Conservation (phyloP, 2,888 invertebrate genomes). For the Agrochola macilenta region DNA sequence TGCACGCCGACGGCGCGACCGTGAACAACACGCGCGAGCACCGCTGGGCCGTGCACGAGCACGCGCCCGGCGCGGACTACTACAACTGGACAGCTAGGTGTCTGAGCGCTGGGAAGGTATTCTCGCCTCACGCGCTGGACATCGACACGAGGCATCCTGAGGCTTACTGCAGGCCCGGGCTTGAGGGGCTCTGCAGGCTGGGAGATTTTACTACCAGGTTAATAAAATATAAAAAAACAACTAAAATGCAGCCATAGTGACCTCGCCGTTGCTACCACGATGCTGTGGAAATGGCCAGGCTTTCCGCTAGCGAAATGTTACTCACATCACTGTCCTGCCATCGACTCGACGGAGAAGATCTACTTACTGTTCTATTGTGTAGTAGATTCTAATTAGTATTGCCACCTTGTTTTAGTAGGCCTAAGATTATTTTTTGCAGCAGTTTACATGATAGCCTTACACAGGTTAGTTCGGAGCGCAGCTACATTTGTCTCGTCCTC, state of each 20-base stretch:
- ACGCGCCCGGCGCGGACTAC: conserved; percentile 95
- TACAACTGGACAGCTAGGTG: conserved; percentile 97
- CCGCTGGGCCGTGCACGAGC: conserved; percentile 96
- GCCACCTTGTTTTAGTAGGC: background rate
- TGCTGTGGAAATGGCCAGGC: too few relatives aligned
- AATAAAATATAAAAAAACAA: too few relatives aligned
- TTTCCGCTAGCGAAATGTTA: too few relatives aligned
- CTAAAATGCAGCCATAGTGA: too few relatives aligned
- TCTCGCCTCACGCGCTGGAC: conserved; percentile 94
- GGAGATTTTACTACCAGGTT: conserved; percentile 94
- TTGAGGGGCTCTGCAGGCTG: conserved; percentile 92
- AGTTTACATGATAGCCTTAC: background rate
- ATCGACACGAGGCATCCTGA: conserved; percentile 91
- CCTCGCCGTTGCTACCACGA: too few relatives aligned
- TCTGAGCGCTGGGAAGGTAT: conserved; percentile 93
- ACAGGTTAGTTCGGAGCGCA: too few relatives aligned
- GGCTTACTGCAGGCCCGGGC: conserved; percentile 89
- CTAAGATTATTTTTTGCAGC: background rate
- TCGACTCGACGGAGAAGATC: background rate
- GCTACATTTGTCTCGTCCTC: background rate
- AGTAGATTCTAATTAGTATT: too few relatives aligned
- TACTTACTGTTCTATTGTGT: background rate
- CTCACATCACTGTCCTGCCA: too few relatives aligned
- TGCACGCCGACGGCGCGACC: conserved; percentile 96
- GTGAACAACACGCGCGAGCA: conserved; percentile 94